Percentiles rank a stretch among this genome's conserved stretches.
phyloP scores from a whole-genome alignment of 2,797 vertebrate genomes.

The Remorina albescens region DNA sequence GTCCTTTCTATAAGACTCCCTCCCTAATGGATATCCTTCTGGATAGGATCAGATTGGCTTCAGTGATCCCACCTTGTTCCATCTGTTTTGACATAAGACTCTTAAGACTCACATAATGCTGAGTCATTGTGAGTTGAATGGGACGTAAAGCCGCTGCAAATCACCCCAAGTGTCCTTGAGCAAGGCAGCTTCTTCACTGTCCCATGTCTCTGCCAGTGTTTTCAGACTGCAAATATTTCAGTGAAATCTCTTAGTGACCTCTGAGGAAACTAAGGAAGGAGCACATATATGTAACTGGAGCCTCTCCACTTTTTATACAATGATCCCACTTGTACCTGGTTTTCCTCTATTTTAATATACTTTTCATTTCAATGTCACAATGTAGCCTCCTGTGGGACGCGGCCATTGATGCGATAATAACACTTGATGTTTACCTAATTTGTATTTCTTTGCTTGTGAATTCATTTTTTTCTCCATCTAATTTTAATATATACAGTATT shows the following conservation, averaged over 20 bases:
- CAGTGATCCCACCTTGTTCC: not conserved
- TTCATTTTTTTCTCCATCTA: not conserved
- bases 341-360: not conserved
- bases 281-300: too few species aligned
- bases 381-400: not conserved
- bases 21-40: not conserved
- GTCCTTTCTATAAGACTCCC: not conserved
- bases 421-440: not conserved
- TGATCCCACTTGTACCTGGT: not conserved
- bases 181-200: conserved; percentile 12
- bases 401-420: not conserved
- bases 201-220: conserved; percentile 5
- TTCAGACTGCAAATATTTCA: not conserved
- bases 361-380: not conserved
- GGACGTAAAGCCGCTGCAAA: not conserved
- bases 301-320: too few species aligned
- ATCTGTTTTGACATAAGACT: not conserved
- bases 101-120: not conserved
- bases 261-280: not conserved
- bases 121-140: conserved; percentile 20
- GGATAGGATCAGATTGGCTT: not conserved
- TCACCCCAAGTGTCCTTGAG: conserved; percentile 10
- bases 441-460: not conserved
- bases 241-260: not conserved
- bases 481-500: not conserved